A percentile compares a stretch with the other conserved stretches of the same genome.
These are phyloP conservation scores for Mantis religiosa DNA, from an alignment of 2,888 invertebrate genomes.

Conservation along the genomic window DNA sequence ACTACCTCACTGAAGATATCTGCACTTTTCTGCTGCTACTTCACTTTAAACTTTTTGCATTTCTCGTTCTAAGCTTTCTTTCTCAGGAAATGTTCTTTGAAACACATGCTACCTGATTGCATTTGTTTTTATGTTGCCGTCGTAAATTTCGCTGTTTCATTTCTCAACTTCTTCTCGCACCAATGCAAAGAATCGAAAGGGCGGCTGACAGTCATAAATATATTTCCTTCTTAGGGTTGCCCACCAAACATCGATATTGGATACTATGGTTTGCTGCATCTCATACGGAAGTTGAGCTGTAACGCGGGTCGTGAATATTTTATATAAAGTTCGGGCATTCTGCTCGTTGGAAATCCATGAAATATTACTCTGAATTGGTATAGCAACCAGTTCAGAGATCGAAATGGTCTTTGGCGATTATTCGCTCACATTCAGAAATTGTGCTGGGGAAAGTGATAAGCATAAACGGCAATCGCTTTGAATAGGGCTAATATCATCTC, in stretches of 20 bases:
- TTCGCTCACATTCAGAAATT: no score
- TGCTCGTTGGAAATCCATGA: not conserved
- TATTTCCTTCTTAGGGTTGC: not conserved
- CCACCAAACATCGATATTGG: not conserved
- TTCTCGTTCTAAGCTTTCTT: no score
- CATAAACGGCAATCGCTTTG: no score
- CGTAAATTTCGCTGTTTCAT: not conserved
- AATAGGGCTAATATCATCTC: no score
- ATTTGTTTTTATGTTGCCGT: not conserved
- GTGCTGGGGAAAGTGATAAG: no score
- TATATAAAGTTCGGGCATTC: not conserved
- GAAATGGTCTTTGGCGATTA: no score
- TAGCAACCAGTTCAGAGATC: not conserved
- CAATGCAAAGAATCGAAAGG: not conserved
- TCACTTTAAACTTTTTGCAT: no score
- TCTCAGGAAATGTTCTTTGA: not conserved
- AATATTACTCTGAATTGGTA: not conserved
- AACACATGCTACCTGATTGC: not conserved
- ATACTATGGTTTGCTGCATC: not conserved
- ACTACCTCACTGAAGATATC: no score
- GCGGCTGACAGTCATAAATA: not conserved
- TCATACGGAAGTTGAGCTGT: not conserved
- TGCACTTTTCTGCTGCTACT: no score
- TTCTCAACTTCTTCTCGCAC: not conserved
- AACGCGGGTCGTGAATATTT: not conserved